Evolutionary conservation across 2,888 invertebrate species (phyloP).

Genomic region (Stomorhina lunata): DNA sequence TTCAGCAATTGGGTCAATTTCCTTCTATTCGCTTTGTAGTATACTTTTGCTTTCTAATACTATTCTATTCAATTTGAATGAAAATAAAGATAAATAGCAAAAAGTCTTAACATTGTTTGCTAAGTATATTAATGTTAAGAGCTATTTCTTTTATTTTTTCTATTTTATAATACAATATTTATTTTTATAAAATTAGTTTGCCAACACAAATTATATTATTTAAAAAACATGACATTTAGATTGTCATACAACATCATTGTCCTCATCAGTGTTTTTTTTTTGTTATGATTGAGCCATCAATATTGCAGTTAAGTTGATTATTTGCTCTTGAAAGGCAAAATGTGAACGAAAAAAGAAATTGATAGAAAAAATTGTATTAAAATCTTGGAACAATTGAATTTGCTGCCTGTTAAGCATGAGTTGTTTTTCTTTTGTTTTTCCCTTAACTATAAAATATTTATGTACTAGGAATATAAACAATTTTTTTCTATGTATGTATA

Average conservation of each 20-base stretch:
- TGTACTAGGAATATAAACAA: background rate
- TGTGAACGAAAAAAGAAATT: background rate
- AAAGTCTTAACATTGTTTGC: background rate
- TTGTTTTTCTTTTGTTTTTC: background rate
- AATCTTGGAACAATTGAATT: conserved; percentile 44
- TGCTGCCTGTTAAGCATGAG: conserved; percentile 16
- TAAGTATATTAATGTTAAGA: background rate
- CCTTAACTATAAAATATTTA: background rate
- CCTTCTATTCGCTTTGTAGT: background rate
- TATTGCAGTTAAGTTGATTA: conserved; percentile 36
- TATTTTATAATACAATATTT: conserved; percentile 1
- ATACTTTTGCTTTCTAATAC: background rate
- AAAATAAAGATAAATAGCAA: background rate
- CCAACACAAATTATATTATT: conserved; percentile 30
- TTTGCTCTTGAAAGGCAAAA: conserved; percentile 36
- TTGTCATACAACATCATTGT: conserved; percentile 7
- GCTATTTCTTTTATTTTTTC: background rate
- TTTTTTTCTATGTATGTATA: background rate
- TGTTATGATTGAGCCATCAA: conserved; percentile 28
- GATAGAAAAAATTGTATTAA: background rate
- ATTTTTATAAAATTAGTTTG: conserved; percentile 28
- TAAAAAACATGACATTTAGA: conserved; percentile 5
- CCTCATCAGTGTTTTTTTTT: background rate
- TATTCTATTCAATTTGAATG: background rate
- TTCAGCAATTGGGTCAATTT: conserved; percentile 19